These are phyloP conservation scores for Bufotes viridis DNA, from an alignment of 2,797 vertebrate species.

Conservation along the genomic window DNA sequence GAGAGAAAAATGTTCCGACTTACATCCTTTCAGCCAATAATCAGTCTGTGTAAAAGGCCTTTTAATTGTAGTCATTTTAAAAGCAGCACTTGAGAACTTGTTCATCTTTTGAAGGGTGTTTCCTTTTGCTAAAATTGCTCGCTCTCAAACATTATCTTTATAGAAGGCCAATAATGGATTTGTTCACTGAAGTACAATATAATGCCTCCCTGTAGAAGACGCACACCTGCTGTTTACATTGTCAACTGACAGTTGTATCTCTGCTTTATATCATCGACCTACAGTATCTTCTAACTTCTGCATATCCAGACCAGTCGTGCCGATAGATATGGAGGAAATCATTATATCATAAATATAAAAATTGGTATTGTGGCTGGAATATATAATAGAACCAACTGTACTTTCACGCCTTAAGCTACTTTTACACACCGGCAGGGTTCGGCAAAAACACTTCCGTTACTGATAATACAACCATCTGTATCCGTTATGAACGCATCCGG, in stretches of 20 bases:
- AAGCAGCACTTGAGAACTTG: too few relatives aligned
- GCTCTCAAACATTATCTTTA: not conserved
- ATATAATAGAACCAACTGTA: too few relatives aligned
- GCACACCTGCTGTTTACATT: slow-evolving; percentile 20
- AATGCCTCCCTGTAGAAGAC: not conserved
- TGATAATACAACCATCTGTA: too few relatives aligned
- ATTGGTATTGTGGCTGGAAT: not conserved
- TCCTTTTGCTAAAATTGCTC: not conserved
- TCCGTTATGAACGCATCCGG: too few relatives aligned
- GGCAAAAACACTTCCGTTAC: too few relatives aligned
- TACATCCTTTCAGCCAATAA: too few relatives aligned
- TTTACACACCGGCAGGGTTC: too few relatives aligned
- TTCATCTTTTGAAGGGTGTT: not conserved
- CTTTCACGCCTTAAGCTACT: too few relatives aligned
- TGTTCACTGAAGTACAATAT: not conserved
- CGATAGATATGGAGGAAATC: not conserved
- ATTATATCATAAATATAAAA: not conserved
- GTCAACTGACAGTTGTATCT: slow-evolving; percentile 14
- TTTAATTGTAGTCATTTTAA: too few relatives aligned
- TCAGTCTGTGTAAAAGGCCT: too few relatives aligned
- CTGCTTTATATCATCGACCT: not conserved
- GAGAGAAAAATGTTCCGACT: too few relatives aligned
- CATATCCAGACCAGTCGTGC: not conserved
- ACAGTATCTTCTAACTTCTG: not conserved
- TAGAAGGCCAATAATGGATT: not conserved